phyloP scores from a whole-genome alignment of 2,888 invertebrate genomes.

The Drosophila austrosaltans region DNA sequence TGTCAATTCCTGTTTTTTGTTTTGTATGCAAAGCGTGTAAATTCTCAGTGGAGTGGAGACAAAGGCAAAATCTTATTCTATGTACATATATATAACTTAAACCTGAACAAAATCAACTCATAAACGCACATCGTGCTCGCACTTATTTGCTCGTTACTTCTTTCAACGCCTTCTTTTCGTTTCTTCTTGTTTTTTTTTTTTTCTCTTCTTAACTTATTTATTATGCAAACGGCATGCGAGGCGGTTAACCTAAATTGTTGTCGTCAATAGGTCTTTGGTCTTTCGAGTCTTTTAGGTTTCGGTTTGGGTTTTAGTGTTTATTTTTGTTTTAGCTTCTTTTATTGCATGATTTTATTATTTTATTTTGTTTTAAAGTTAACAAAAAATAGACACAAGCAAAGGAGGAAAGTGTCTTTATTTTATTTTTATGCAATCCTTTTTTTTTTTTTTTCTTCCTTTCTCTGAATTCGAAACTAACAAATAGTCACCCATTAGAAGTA shows the following conservation, averaged over 20 bases:
- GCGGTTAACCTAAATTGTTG: slow-evolving; percentile 76
- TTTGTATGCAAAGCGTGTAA: slow-evolving; percentile 42
- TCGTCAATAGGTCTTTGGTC: slow-evolving; percentile 67
- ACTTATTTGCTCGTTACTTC: slow-evolving; percentile 71
- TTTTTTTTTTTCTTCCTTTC: background rate
- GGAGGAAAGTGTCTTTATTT: slow-evolving; percentile 24
- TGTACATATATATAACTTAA: slow-evolving; percentile 32
- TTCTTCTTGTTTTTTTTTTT: slow-evolving; percentile 11
- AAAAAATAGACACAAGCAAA: background rate
- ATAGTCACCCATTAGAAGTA: slow-evolving; percentile 36
- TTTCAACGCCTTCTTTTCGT: slow-evolving; percentile 34
- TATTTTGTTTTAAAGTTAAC: slow-evolving; percentile 33
- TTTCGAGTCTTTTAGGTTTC: slow-evolving; percentile 20
- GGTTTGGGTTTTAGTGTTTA: slow-evolving; percentile 27
- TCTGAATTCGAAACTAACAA: slow-evolving; percentile 43
- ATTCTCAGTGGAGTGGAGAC: slow-evolving; percentile 16
- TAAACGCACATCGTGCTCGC: slow-evolving; percentile 57
- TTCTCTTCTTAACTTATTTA: slow-evolving; percentile 54
- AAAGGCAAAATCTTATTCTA: slow-evolving; percentile 30
- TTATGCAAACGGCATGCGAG: slow-evolving; percentile 74
- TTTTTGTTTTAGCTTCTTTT: slow-evolving; percentile 53
- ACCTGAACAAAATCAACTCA: slow-evolving; percentile 60
- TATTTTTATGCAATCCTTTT: background rate
- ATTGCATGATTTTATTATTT: slow-evolving; percentile 60
- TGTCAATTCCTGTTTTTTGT: slow-evolving; percentile 13